phyloP scores from a whole-genome alignment of 2,113 vertebrate species.

The Aegotheles bennettii region DNA sequence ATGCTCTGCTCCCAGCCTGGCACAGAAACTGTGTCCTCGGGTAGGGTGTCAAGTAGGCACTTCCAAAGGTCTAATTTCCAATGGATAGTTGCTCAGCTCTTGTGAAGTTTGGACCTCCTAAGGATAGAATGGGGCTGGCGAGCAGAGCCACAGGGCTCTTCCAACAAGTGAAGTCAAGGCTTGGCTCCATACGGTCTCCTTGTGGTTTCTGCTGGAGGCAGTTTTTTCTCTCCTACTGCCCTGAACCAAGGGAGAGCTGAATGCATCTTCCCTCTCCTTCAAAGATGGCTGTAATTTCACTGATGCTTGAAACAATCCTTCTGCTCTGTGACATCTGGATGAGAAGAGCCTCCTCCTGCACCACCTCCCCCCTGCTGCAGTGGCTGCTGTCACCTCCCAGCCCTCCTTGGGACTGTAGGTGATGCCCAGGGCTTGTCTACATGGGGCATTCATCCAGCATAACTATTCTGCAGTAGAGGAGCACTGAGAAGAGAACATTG shows the following conservation, averaged over 20 bases:
- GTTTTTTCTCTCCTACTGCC: neutral
- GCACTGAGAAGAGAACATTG: neutral
- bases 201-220: neutral
- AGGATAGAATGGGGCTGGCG: accelerated
- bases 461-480: neutral
- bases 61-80: neutral
- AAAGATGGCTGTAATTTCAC: accelerated
- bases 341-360: neutral
- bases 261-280: neutral
- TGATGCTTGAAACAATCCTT: neutral
- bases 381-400: neutral
- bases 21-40: neutral
- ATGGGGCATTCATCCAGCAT: accelerated
- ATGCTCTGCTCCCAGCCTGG: neutral
- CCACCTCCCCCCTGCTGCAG: neutral
- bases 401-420: neutral
- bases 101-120: neutral
- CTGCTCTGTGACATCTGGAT: neutral
- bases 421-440: neutral
- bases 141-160: neutral
- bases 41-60: neutral
- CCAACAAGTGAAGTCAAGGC: accelerated
- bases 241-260: neutral
- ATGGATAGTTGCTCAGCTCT: neutral
- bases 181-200: neutral